Evolutionary conservation across 2,888 invertebrate species (phyloP).

Genomic region (Lamproptera curius): DNA sequence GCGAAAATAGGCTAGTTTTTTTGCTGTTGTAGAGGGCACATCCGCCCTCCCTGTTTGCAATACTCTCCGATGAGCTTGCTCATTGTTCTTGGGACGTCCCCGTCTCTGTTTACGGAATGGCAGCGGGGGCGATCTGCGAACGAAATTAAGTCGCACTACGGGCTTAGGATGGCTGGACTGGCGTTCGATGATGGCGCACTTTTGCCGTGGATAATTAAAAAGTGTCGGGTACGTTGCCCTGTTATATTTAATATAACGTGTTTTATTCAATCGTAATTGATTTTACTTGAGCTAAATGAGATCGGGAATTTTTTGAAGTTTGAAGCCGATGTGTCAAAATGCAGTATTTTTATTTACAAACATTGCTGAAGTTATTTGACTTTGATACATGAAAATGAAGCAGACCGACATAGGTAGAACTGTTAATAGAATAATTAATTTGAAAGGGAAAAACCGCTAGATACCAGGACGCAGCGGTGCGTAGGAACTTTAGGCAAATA

Average conservation of each 20-base stretch:
- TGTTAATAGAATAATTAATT: neutral
- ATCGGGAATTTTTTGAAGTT: slow-evolving; percentile 16
- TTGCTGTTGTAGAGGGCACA: slow-evolving; percentile 40
- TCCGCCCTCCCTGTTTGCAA: slow-evolving; percentile 59
- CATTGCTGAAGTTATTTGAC: too few relatives aligned
- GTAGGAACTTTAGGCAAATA: too few relatives aligned
- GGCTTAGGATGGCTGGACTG: too few relatives aligned
- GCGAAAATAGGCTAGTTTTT: slow-evolving; percentile 53
- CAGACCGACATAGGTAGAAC: neutral
- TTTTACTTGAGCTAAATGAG: too few relatives aligned
- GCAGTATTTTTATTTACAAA: neutral
- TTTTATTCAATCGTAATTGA: too few relatives aligned
- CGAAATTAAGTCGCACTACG: slow-evolving; percentile 15
- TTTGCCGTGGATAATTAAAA: too few relatives aligned
- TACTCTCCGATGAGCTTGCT: slow-evolving; percentile 61
- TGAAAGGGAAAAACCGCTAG: neutral
- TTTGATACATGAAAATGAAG: too few relatives aligned
- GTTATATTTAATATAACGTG: too few relatives aligned
- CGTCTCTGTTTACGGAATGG: slow-evolving; percentile 32
- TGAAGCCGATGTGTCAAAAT: neutral
- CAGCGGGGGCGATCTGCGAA: slow-evolving; percentile 24
- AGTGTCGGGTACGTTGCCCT: too few relatives aligned
- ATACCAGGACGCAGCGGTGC: too few relatives aligned
- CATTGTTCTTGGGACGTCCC: slow-evolving; percentile 45
- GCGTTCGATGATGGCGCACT: too few relatives aligned